Conservation (phyloP, 2,113 vertebrate genomes). For the Dasyornis broadbenti region DNA sequence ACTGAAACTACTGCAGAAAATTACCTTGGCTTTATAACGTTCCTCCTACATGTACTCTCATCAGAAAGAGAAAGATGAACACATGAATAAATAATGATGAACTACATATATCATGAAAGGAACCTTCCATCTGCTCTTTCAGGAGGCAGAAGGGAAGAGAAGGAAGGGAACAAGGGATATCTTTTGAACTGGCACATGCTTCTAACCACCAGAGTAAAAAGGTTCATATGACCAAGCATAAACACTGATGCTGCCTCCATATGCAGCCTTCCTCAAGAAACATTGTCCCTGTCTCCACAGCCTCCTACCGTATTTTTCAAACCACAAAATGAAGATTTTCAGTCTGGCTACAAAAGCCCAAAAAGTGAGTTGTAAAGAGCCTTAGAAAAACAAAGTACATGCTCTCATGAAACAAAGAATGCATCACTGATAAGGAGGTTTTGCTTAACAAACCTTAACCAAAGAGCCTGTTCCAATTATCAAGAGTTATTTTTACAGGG, state of each 20-base stretch:
- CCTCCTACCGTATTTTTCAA: background rate
- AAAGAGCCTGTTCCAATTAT: background rate
- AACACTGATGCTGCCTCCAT: background rate
- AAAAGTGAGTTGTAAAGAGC: background rate
- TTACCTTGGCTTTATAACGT: constrained; percentile 38
- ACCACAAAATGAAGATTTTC: background rate
- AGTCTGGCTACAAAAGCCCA: background rate
- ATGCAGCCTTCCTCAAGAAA: background rate
- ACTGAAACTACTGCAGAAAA: constrained; percentile 46
- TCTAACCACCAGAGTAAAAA: background rate
- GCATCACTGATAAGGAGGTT: background rate
- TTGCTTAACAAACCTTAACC: background rate
- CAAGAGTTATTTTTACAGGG: background rate
- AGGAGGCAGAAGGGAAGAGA: background rate
- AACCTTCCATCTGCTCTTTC: constrained; percentile 53
- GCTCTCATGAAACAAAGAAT: background rate
- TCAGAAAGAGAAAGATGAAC: constrained; percentile 46
- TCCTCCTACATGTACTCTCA: constrained; percentile 44
- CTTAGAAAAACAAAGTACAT: background rate
- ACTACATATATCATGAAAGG: background rate
- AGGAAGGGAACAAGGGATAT: background rate
- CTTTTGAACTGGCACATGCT: background rate
- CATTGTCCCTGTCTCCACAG: background rate
- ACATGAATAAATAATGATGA: constrained; percentile 56
- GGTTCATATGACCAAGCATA: background rate